Evolutionary conservation across 2,888 invertebrate species (phyloP), one percentile per base, ranked within the genome.

Genomic region (Bhutanitis thaidina): DNA sequence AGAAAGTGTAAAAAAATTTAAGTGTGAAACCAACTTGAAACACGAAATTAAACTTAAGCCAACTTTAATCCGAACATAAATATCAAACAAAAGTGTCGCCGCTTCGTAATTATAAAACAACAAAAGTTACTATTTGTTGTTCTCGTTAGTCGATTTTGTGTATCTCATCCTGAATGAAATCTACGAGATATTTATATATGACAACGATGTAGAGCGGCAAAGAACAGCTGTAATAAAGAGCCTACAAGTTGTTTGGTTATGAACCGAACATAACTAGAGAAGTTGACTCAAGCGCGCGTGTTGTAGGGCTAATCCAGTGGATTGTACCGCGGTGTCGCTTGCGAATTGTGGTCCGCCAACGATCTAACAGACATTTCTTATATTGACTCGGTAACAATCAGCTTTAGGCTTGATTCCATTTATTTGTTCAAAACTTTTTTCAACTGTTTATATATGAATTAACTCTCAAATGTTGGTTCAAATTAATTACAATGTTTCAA

Each of bases 201-300:
- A 71, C 79, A 80, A 84, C 80, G 78, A 77, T 74, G 67, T 77
- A 72, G 76, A 83, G 70, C 77, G 79, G 77, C 80, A 84, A 82
- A 80, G 79, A 86, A 89, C 87, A 89, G 85, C 79, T 86, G 87
- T 86, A 86, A 84, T 86, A 87, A 85, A 87, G 80, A 79, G 86
- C 83, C 84, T 86, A 85, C 86, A 86, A 87, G 87, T 85, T 85
- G 85, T 85, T 86, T 80, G 79, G 79, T 80, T 79, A 75, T 80
- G 73, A 77, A 75, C 74, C 78, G 74, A 74, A 81, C 80, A 81
- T 82, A 86, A 86, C 86, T 79, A 85, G 75, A 45, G 71, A 77
- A 77, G 77, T 72, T 71, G 65, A 61, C 57, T 56, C 59, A 60
- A 63, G 67, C 67, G 84, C 74, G 84, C 88, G 89, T 88, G 88